Conservation (phyloP, 2,113 vertebrate species). For the Macrotis lagotis region DNA sequence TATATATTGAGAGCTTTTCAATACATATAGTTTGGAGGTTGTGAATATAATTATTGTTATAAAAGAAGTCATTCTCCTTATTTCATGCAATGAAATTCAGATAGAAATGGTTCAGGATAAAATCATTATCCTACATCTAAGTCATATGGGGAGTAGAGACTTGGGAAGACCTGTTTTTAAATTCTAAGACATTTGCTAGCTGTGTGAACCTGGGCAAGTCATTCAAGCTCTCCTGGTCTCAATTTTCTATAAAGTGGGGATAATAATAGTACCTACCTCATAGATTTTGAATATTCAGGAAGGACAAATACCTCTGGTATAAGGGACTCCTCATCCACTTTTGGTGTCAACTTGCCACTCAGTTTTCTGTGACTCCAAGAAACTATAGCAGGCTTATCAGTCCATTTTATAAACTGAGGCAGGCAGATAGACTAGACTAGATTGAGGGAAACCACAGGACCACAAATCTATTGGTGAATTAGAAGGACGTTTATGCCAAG, state of each 20-base stretch:
- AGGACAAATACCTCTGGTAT: background rate
- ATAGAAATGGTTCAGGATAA: too few species aligned
- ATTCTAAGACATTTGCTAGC: background rate
- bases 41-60: background rate
- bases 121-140: background rate
- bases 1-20: background rate
- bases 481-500: too few species aligned
- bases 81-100: background rate
- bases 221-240: background rate
- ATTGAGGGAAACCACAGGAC: background rate
- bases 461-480: background rate
- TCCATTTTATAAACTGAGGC: too few species aligned
- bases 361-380: background rate
- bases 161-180: background rate
- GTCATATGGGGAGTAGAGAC: background rate
- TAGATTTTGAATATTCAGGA: background rate
- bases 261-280: background rate
- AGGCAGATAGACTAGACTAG: background rate
- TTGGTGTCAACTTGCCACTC: background rate
- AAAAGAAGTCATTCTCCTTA: background rate
- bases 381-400: background rate
- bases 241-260: background rate
- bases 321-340: background rate
- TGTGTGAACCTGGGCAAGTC: background rate
- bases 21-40: background rate